Evolutionary conservation across 2,113 vertebrate species (phyloP).

Genomic region (Alaudala cheleensis): DNA sequence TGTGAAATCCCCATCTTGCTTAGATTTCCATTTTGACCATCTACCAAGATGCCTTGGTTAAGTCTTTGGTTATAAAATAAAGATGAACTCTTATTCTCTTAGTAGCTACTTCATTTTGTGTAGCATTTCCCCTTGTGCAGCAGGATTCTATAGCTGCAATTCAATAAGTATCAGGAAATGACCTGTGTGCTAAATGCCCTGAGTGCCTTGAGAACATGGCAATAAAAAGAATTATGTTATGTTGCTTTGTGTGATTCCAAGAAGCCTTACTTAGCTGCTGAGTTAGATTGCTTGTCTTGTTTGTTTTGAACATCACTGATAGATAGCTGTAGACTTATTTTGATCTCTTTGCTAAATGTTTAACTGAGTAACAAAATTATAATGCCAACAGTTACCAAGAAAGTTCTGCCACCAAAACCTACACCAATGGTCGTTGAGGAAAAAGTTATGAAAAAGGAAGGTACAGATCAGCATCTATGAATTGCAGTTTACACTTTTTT

Average conservation of each 20-base stretch:
- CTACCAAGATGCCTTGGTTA: not conserved
- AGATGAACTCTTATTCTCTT: not conserved
- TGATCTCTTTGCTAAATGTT: not conserved
- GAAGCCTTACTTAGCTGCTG: not conserved
- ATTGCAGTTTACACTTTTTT: slow-evolving; percentile 4
- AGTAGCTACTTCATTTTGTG: not conserved
- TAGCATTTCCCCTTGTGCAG: not conserved
- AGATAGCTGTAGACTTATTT: not conserved
- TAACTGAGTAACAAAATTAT: slow-evolving; percentile 68
- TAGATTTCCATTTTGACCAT: not conserved
- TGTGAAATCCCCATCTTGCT: not conserved
- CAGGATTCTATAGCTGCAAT: not conserved
- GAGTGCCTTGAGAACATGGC: not conserved
- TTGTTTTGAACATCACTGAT: not conserved
- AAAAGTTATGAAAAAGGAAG: slow-evolving; percentile 78
- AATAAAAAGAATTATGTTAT: not conserved
- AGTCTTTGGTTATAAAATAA: not conserved
- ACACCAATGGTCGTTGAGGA: slow-evolving; percentile 72
- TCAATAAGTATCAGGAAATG: not conserved
- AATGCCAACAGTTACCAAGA: slow-evolving; percentile 78
- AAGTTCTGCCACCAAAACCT: slow-evolving; percentile 77
- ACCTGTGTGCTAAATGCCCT: not conserved
- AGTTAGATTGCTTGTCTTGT: not conserved
- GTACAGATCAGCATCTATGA: slow-evolving; percentile 67
- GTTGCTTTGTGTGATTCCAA: not conserved